These are phyloP conservation scores for Tachina fera DNA, from an alignment of 2,888 invertebrate species.

Conservation along the genomic window DNA sequence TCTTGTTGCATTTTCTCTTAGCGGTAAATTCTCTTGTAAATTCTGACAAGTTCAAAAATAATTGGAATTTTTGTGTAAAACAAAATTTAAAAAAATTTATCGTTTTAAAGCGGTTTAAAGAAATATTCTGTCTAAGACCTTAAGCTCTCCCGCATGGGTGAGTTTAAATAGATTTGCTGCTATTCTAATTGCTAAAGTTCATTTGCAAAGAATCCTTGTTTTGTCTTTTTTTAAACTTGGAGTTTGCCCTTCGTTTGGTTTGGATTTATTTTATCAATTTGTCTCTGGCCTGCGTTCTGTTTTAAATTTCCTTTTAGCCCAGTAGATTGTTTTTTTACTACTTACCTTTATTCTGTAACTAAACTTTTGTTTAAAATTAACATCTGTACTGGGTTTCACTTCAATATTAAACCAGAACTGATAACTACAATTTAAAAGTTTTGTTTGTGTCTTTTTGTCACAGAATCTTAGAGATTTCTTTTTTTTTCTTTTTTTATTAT, in stretches of 20 bases:
- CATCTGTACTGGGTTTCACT: conserved; percentile 52
- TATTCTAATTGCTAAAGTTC: no score
- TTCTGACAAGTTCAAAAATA: conserved; percentile 19
- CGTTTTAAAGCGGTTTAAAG: no score
- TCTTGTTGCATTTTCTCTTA: not conserved
- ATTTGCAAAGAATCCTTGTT: no score
- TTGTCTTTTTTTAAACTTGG: no score
- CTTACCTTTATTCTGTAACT: not conserved
- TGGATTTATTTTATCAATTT: no score
- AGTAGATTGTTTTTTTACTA: not conserved
- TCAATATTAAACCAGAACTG: conserved; percentile 30
- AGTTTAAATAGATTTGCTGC: no score
- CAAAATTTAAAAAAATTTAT: not conserved
- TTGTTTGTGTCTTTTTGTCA: conserved; percentile 1
- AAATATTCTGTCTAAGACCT: no score
- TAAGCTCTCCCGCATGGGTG: no score
- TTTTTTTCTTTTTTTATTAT: not conserved
- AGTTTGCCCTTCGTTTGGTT: no score
- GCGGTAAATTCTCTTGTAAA: not conserved
- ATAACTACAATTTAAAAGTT: conserved; percentile 4
- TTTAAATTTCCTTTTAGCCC: not conserved
- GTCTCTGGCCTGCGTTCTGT: no score
- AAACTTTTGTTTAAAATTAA: conserved; percentile 49
- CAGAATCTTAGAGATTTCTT: conserved; percentile 9
- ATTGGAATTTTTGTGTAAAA: conserved; percentile 15